Percentiles rank a stretch among this genome's conserved stretches.
These are phyloP conservation scores for Geophilus truncorum DNA, from an alignment of 2,888 invertebrate species.

Conservation along the genomic window DNA sequence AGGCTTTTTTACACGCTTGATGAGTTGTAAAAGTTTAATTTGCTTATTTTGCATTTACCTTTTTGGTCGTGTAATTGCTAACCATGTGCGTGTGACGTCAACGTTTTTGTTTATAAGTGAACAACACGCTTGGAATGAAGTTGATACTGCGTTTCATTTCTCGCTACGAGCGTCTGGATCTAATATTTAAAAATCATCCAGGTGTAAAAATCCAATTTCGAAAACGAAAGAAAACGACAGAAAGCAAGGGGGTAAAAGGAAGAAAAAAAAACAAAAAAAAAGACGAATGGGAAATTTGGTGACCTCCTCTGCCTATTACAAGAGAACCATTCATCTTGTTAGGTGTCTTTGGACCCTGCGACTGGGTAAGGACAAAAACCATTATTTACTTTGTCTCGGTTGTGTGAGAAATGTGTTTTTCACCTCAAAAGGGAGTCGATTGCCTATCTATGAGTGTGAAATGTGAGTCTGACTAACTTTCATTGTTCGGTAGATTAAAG, in stretches of 20 bases:
- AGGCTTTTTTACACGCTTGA: background rate
- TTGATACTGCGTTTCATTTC: background rate
- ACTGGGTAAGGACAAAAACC: background rate
- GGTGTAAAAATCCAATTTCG: background rate
- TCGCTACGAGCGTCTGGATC: background rate
- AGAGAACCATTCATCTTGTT: background rate
- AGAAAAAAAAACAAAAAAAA: background rate
- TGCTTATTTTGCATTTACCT: constrained; percentile 16
- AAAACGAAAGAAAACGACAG: too few species aligned
- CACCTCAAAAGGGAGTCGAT: background rate
- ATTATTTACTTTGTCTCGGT: background rate
- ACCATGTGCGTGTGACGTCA: constrained; percentile 4
- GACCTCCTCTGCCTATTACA: background rate
- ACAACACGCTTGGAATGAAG: background rate
- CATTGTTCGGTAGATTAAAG: too few species aligned
- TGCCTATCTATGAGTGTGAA: background rate
- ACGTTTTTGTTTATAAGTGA: background rate
- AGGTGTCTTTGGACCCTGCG: background rate
- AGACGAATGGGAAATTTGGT: background rate
- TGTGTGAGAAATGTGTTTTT: background rate
- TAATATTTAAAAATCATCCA: background rate
- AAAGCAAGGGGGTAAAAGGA: background rate
- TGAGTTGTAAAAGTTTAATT: constrained; percentile 6
- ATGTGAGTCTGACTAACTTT: too few species aligned
- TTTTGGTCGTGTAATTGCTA: background rate